These are phyloP conservation scores for Solea senegalensis DNA, from an alignment of 2,113 vertebrate species.

Conservation along the genomic window DNA sequence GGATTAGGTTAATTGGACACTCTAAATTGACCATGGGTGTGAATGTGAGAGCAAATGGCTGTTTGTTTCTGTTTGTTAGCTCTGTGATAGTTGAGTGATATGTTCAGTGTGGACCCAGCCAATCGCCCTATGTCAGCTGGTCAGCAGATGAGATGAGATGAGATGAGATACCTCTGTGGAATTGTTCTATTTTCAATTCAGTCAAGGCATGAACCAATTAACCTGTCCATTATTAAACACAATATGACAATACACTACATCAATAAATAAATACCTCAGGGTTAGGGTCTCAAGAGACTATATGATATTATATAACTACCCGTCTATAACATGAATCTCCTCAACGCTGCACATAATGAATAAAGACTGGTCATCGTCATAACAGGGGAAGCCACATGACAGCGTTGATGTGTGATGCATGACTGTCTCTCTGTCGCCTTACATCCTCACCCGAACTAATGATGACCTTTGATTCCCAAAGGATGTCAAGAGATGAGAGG, in stretches of 20 bases:
- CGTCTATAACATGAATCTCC: constrained; percentile 21
- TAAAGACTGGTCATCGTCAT: constrained; percentile 51
- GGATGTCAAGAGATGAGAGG: constrained; percentile 68
- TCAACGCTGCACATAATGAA: constrained; percentile 13
- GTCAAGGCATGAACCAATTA: background rate
- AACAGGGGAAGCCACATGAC: constrained; percentile 53
- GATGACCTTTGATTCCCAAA: constrained; percentile 78
- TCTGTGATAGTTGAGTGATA: no score
- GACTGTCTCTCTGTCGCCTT: constrained; percentile 58
- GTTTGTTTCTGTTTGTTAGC: no score
- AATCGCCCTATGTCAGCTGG: no score
- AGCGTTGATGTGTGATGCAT: constrained; percentile 66
- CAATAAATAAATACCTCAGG: constrained; percentile 9
- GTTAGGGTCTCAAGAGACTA: constrained; percentile 5
- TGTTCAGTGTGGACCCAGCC: no score
- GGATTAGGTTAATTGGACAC: no score
- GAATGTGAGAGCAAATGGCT: no score
- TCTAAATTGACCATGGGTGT: no score
- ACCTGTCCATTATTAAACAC: constrained; percentile 25
- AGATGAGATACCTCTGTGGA: background rate
- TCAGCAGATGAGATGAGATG: no score
- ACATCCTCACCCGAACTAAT: constrained; percentile 67
- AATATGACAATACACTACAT: background rate
- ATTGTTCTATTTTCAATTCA: constrained; percentile 10
- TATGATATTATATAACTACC: background rate